Evolutionary conservation across 2,113 vertebrate genomes (phyloP).

Genomic region (Phaethon lepturus): DNA sequence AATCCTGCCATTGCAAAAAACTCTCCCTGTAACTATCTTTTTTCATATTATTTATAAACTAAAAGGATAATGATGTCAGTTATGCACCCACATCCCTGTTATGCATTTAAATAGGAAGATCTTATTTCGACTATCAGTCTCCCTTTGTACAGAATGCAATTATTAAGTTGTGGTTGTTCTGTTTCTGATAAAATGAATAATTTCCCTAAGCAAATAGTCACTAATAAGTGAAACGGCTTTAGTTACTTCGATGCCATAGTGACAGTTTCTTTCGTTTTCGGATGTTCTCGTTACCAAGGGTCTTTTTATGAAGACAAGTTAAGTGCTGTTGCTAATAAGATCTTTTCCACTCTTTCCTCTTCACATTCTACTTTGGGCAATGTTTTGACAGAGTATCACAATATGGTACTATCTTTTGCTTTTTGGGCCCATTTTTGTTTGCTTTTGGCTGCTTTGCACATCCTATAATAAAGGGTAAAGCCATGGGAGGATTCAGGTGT

Average conservation of each 20-base stretch:
- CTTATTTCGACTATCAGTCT: not conserved
- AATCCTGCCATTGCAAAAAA: not conserved
- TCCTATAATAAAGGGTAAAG: not conserved
- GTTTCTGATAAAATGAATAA: not conserved
- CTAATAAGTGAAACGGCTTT: not conserved
- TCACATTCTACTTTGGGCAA: not conserved
- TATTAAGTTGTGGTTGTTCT: constrained; percentile 23
- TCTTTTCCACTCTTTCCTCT: not conserved
- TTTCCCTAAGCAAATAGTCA: constrained; percentile 2
- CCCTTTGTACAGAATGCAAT: not conserved
- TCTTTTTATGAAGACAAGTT: not conserved
- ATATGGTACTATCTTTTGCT: not conserved
- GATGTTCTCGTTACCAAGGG: not conserved
- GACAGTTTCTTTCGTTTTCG: not conserved
- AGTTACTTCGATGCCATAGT: not conserved
- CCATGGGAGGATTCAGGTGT: not conserved
- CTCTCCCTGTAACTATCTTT: not conserved
- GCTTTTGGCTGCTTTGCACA: not conserved
- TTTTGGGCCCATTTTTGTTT: not conserved
- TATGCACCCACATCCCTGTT: not conserved
- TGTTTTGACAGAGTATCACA: not conserved
- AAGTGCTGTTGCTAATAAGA: not conserved
- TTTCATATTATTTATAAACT: not conserved
- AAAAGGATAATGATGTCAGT: not conserved
- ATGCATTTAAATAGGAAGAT: not conserved